Evolutionary conservation across 2,797 vertebrate genomes (phyloP).

Genomic region (Onychomys torridus): DNA sequence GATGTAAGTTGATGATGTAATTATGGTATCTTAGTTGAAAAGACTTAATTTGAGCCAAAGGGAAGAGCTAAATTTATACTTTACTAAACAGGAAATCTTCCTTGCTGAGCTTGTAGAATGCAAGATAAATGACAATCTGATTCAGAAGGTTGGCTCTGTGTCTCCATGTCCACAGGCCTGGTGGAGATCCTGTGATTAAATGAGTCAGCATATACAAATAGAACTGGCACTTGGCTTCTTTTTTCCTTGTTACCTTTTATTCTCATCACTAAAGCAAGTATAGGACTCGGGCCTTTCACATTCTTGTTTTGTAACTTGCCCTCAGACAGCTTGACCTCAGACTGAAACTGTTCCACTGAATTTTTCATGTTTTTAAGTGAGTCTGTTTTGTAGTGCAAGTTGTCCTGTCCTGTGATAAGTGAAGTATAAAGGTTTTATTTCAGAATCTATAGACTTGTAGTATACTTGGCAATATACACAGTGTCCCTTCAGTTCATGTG

Average conservation of each 20-base stretch:
- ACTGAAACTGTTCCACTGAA: slow-evolving; percentile 47
- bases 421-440: not conserved
- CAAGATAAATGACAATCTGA: slow-evolving; percentile 9
- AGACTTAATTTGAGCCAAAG: slow-evolving; percentile 28
- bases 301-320: not conserved
- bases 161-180: not conserved
- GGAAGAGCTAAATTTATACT: not conserved
- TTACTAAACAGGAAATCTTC: slow-evolving; percentile 7
- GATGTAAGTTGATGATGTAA: slow-evolving; percentile 91
- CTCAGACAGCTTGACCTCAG: not conserved
- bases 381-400: not conserved
- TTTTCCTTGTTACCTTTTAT: not conserved
- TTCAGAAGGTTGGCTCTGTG: not conserved
- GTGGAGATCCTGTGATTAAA: not conserved
- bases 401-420: not conserved
- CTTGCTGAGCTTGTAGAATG: not conserved
- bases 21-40: not conserved
- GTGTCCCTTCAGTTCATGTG: not conserved
- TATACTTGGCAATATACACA: not conserved
- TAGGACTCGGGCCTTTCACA: not conserved
- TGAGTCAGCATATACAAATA: not conserved
- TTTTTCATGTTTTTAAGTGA: not conserved
- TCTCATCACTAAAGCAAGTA: not conserved
- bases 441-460: not conserved
- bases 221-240: not conserved